Percentiles rank a stretch among this genome's conserved stretches.
These are phyloP conservation scores for Erpornis zantholeuca DNA, from an alignment of 2,113 vertebrate genomes.

Conservation along the genomic window DNA sequence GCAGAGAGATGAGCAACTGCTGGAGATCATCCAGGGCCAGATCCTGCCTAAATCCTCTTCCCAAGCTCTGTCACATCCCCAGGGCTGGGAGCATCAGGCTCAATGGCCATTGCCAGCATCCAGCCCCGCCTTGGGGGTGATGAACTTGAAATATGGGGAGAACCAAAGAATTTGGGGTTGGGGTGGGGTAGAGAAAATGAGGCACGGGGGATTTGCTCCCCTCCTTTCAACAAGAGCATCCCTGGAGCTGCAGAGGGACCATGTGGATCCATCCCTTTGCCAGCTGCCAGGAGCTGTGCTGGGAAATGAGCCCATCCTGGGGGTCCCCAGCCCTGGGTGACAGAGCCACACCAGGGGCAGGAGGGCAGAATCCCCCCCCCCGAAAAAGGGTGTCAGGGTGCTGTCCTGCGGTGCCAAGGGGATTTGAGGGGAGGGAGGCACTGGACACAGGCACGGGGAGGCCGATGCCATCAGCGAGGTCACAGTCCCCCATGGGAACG, in stretches of 20 bases:
- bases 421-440: neutral
- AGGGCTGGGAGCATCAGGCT: neutral
- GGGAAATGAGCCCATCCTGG: neutral
- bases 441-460: accelerated
- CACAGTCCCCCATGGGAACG: neutral
- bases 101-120: accelerated
- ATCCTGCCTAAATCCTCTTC: neutral
- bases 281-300: neutral
- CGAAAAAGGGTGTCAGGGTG: neutral
- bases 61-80: accelerated
- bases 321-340: too few relatives aligned
- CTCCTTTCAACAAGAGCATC: neutral
- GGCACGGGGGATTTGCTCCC: neutral
- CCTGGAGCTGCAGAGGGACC: neutral
- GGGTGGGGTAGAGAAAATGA: neutral
- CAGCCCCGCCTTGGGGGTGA: neutral
- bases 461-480: neutral
- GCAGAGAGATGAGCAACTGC: neutral
- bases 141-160: neutral
- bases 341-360: accelerated
- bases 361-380: neutral
- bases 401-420: accelerated
- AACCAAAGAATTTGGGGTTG: accelerated
- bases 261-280: neutral
- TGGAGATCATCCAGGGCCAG: neutral